Conservation (phyloP, 2,113 vertebrate genomes). For the Uria aalge region DNA sequence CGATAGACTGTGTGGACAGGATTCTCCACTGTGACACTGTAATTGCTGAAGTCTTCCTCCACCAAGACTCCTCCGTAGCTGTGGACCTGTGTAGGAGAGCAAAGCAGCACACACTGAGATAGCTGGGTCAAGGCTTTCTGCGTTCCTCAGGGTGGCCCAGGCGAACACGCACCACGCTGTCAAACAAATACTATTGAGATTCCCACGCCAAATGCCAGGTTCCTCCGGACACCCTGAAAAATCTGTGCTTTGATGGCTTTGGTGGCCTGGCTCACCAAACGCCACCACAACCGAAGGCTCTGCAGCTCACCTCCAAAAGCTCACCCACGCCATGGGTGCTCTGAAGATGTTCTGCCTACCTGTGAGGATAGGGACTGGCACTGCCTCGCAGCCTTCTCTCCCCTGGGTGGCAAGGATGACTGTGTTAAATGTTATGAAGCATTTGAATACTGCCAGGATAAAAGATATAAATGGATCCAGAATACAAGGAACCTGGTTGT, state of each 20-base stretch:
- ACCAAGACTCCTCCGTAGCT: constrained; percentile 84
- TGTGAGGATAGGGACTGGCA: background rate
- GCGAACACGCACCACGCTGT: background rate
- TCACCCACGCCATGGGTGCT: background rate
- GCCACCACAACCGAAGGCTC: fast-evolving
- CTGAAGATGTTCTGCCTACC: background rate
- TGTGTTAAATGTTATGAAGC: background rate
- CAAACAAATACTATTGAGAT: background rate
- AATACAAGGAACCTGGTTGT: background rate
- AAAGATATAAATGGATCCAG: background rate
- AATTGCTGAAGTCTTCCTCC: constrained; percentile 91
- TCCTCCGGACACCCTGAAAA: background rate
- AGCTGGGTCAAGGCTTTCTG: background rate
- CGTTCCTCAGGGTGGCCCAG: background rate
- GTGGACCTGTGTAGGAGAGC: constrained; percentile 72
- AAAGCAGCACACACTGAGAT: background rate
- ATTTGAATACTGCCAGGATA: background rate
- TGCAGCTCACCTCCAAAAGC: background rate
- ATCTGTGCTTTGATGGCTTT: background rate
- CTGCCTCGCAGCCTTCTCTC: background rate
- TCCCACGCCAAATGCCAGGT: background rate
- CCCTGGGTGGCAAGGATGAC: background rate
- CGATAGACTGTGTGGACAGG: constrained; percentile 86
- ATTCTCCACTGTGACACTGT: constrained; percentile 82
- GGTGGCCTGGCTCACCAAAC: background rate